phyloP scores from a whole-genome alignment of 1,140 invertebrate genomes.

The Stegodyphus dumicola region DNA sequence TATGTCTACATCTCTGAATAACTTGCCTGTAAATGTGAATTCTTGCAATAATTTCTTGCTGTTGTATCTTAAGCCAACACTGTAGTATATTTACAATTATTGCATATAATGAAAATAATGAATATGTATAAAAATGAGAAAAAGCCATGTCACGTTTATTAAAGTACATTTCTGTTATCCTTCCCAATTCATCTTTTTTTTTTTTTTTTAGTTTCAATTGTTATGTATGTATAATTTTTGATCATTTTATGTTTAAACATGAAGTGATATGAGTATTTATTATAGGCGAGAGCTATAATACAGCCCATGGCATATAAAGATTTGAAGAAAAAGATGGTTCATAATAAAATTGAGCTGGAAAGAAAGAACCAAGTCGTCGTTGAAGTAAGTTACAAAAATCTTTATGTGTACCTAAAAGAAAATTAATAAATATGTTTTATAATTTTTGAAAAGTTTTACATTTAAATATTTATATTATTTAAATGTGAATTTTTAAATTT shows the following conservation, averaged over 20 bases:
- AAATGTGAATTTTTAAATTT: not conserved
- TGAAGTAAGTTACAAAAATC: conserved; percentile 65
- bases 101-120: too few species aligned
- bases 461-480: not conserved
- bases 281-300: conserved; percentile 82
- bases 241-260: not conserved
- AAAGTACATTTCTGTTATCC: not conserved
- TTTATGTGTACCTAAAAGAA: not conserved
- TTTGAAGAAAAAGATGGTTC: conserved; percentile 90
- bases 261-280: not conserved
- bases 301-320: conserved; percentile 96
- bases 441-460: not conserved
- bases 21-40: too few species aligned
- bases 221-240: not conserved
- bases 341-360: conserved; percentile 87
- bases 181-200: not conserved
- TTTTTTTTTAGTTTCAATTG: too few species aligned
- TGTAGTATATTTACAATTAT: too few species aligned
- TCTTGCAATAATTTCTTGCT: too few species aligned
- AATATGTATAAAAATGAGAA: too few species aligned
- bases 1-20: too few species aligned
- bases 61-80: too few species aligned
- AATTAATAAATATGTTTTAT: not conserved
- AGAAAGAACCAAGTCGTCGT: conserved; percentile 82
- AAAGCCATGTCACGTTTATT: not conserved